phyloP scores from a whole-genome alignment of 2,113 vertebrate genomes.

The Pyxicephalus adspersus region DNA sequence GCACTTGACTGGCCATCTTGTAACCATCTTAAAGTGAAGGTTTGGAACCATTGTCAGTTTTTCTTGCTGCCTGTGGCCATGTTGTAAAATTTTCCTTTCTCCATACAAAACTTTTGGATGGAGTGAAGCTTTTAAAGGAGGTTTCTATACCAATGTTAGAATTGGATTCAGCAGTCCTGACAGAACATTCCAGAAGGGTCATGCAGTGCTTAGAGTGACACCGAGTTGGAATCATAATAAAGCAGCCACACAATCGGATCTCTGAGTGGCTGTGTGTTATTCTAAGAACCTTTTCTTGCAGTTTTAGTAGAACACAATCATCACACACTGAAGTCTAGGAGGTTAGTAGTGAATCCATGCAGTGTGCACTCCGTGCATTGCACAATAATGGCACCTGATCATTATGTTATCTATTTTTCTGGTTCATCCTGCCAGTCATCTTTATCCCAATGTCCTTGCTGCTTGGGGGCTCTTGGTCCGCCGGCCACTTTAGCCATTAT shows the following conservation, averaged over 20 bases:
- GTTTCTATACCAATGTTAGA: no score
- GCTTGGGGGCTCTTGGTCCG: slow-evolving; percentile 85
- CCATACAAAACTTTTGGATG: no score
- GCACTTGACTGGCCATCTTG: no score
- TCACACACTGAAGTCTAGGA: slow-evolving; percentile 2
- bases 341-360: slow-evolving; percentile 24
- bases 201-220: not conserved
- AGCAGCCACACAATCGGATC: not conserved
- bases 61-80: no score
- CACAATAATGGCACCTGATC: slow-evolving; percentile 60
- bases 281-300: not conserved
- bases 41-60: no score
- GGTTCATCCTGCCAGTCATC: slow-evolving; percentile 85
- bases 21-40: no score
- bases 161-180: not conserved
- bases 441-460: slow-evolving; percentile 92
- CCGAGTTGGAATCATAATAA: not conserved
- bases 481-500: slow-evolving; percentile 94
- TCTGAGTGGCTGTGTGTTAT: not conserved
- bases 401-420: slow-evolving; percentile 76
- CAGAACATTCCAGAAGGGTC: not conserved
- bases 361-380: slow-evolving; percentile 21
- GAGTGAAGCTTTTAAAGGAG: no score
- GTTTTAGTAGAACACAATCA: not conserved
- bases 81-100: no score